Evolutionary conservation across 2,797 vertebrate genomes (phyloP), one percentile per base, ranked within the genome.

Genomic region (Diplodus puntazzo): DNA sequence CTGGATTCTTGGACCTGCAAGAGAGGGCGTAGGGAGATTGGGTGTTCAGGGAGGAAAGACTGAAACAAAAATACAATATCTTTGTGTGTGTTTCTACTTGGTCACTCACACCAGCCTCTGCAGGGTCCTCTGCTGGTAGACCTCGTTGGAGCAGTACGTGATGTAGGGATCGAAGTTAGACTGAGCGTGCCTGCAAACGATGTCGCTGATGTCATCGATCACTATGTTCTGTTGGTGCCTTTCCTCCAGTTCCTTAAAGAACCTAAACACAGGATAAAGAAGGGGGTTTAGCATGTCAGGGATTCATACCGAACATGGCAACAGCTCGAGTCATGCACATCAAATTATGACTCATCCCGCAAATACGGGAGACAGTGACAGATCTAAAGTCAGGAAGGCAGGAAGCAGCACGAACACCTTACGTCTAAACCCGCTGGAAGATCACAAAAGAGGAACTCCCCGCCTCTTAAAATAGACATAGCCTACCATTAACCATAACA

Each of bases 61-160:
- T 0, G 21, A 27, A 21, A n/a, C 12, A 52, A 59, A 65, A 69
- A 45, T 42, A 82, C 76, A 69, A 59, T 1, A 12, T 49, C 23
- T 72, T 55, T 42, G n/a, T 50, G 43, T 27, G 17, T 14, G 69
- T 65, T 48, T 45, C 34, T 39, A 54, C 55, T 65, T 25, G 77
- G 74, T 81, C 87, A 93, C 98, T 97, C 93, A 99, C 98, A 98
- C 76, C 45, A 99, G 90, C 79, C 94, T 97, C 91, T 99, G 98
- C 23, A 99, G 95, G 0, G 97, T 99, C 30, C 98, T 95, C 81
- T 99, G 98, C 87, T 99, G 98, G 52, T 99, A 99, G 69, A 99
- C 98, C 89, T 99, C 98, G 5, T 99, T 99, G 77, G 97, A 98
- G 94, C 98, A 99, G 89, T 99, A 99, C 0, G 97, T 99, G 76